phyloP scores from a whole-genome alignment of 1,140 invertebrate genomes.

The Aphis gossypii region DNA sequence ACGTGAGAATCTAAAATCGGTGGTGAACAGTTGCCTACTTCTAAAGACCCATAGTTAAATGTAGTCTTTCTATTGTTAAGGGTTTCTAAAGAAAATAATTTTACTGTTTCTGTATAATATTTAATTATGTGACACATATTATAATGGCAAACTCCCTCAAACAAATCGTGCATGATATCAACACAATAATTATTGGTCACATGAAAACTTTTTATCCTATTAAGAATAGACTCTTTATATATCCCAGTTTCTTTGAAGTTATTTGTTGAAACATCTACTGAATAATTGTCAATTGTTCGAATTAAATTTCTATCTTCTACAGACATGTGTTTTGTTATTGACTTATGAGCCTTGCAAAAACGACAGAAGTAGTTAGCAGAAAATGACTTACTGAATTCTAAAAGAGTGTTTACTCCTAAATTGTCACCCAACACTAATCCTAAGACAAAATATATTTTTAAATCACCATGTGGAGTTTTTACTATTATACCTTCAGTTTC shows the following conservation, averaged over 20 bases:
- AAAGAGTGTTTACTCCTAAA: background rate
- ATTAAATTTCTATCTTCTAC: background rate
- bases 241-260: background rate
- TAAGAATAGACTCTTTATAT: too few relatives aligned
- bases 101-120: background rate
- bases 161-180: background rate
- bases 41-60: background rate
- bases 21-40: background rate
- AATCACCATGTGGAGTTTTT: background rate
- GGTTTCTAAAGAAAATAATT: background rate
- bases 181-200: background rate
- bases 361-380: slow-evolving; percentile 6
- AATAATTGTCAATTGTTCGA: background rate
- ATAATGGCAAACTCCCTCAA: background rate
- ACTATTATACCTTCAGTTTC: background rate
- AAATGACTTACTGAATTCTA: slow-evolving; percentile 10
- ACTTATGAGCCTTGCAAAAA: background rate
- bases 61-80: background rate
- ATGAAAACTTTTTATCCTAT: background rate
- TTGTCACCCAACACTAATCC: background rate
- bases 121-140: background rate
- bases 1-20: background rate
- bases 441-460: background rate
- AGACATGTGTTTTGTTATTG: background rate
- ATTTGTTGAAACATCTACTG: background rate